Percentiles rank a stretch among this genome's conserved stretches.
Evolutionary conservation across 2,888 invertebrate genomes (phyloP).

Genomic region (Polyommatus iphigenia): DNA sequence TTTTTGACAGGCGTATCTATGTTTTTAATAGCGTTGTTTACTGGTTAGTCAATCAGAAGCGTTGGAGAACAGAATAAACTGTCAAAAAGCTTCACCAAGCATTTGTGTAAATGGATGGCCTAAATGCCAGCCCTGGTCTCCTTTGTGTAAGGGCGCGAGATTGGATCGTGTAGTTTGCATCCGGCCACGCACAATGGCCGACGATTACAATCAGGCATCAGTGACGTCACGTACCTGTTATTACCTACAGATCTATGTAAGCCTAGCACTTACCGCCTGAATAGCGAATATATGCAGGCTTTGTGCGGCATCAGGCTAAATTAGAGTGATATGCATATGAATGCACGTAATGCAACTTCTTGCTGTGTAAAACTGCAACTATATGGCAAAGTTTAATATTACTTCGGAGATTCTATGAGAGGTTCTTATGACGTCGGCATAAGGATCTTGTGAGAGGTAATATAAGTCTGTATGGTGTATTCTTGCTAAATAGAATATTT

Average conservation of each 20-base stretch:
- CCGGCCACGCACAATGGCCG: constrained; percentile 60
- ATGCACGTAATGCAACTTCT: background rate
- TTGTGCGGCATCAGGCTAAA: constrained; percentile 1
- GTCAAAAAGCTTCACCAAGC: too few species aligned
- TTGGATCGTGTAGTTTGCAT: constrained; percentile 64
- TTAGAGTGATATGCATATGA: background rate
- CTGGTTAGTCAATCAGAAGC: too few species aligned
- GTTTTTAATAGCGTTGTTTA: too few species aligned
- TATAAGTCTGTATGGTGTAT: too few species aligned
- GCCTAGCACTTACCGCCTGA: constrained; percentile 27
- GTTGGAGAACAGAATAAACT: too few species aligned
- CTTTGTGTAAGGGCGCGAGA: constrained; percentile 50
- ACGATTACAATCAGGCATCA: constrained; percentile 64
- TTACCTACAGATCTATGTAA: constrained; percentile 17
- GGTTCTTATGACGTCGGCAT: background rate
- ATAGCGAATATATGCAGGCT: constrained; percentile 8
- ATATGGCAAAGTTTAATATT: too few species aligned
- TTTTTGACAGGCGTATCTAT: too few species aligned
- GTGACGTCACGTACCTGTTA: constrained; percentile 41
- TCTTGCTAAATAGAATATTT: too few species aligned
- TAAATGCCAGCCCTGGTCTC: constrained; percentile 21
- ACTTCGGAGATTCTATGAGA: background rate
- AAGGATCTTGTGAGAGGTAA: too few species aligned
- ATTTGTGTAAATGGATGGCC: background rate
- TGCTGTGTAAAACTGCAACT: too few species aligned